Percentiles rank a stretch among this genome's conserved stretches.
Conservation (phyloP, 2,113 vertebrate species). For the Leucopsar rothschildi region DNA sequence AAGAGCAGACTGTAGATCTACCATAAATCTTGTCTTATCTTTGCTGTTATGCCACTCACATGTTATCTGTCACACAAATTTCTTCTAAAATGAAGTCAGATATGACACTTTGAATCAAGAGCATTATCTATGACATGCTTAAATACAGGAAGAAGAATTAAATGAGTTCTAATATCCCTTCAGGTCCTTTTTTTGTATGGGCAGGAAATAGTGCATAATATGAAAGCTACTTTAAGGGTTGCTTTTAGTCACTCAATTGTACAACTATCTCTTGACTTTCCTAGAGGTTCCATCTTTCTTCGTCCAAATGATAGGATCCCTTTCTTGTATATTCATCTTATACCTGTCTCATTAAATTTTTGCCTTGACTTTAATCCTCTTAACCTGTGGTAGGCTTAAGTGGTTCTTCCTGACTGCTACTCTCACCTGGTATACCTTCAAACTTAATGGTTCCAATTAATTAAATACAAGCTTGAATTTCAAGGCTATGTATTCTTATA, state of each 20-base stretch:
- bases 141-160: neutral
- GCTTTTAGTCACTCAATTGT: neutral
- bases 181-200: neutral
- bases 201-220: neutral
- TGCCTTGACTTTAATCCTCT: neutral
- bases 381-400: neutral
- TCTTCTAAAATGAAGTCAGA: neutral
- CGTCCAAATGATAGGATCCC: neutral
- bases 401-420: neutral
- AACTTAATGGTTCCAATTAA: neutral
- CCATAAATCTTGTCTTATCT: neutral
- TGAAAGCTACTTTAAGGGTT: neutral
- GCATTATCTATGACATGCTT: neutral
- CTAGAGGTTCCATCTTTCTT: neutral
- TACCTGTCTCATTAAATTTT: neutral
- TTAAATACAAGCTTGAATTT: neutral
- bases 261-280: neutral
- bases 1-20: rapidly evolving
- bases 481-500: neutral
- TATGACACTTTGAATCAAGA: neutral
- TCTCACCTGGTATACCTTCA: neutral
- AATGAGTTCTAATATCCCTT: neutral
- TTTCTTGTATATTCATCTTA: neutral
- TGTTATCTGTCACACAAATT: neutral
- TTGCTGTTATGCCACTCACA: rapidly evolving